Evolutionary conservation across 2,797 vertebrate species (phyloP).

Genomic region (Amphiprion clarkii): DNA sequence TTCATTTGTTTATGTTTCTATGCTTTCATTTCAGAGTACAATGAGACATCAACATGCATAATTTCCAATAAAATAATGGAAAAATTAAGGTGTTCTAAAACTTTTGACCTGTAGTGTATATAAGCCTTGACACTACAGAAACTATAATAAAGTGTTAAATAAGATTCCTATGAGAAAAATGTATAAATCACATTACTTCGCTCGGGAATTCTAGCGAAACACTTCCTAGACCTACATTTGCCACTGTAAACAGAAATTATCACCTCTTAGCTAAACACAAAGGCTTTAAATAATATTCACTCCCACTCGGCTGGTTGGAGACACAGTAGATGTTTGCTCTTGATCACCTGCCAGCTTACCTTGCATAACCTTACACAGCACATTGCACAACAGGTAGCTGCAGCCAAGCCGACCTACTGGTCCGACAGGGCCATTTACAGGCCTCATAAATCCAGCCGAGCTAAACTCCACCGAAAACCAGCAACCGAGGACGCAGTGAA

Average conservation of each 20-base stretch:
- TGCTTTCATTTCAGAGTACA: no score
- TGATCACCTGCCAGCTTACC: slow-evolving; percentile 56
- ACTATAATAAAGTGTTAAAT: background rate
- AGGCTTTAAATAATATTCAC: slow-evolving; percentile 11
- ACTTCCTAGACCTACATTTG: background rate
- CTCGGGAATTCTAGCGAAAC: background rate
- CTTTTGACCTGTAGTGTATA: no score
- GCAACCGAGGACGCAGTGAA: slow-evolving; percentile 13
- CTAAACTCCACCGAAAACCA: slow-evolving; percentile 8
- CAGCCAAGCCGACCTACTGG: slow-evolving; percentile 32
- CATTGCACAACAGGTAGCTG: slow-evolving; percentile 61
- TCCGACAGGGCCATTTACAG: slow-evolving; percentile 18
- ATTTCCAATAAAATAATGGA: no score
- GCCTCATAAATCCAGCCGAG: slow-evolving; percentile 40
- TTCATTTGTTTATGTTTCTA: no score
- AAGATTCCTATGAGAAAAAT: background rate
- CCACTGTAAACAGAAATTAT: slow-evolving; percentile 9
- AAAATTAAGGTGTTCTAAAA: no score
- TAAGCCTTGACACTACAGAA: no score
- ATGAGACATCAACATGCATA: no score
- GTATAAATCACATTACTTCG: background rate
- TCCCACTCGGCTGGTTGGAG: slow-evolving; percentile 32
- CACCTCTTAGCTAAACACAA: background rate
- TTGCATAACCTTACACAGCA: slow-evolving; percentile 49
- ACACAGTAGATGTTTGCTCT: slow-evolving; percentile 19